These are phyloP conservation scores for Corythoichthys intestinalis DNA, from an alignment of 2,113 vertebrate species.

Conservation along the genomic window DNA sequence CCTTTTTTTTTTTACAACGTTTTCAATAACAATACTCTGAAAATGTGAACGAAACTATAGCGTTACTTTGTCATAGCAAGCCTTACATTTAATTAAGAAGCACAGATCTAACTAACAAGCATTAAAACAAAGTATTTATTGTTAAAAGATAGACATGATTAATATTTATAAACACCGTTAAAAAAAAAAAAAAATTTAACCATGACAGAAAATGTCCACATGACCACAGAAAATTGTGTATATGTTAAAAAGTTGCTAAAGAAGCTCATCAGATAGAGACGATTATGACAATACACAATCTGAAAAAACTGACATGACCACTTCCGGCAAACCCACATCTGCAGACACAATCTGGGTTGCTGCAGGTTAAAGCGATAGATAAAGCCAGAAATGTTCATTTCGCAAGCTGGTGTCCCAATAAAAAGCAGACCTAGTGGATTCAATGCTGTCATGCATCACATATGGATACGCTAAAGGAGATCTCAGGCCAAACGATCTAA, in stretches of 20 bases:
- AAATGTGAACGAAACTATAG: not conserved
- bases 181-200: no score
- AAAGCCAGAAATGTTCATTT: no score
- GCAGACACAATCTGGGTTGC: conserved; percentile 31
- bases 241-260: conserved; percentile 2
- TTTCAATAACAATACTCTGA: not conserved
- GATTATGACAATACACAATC: conserved; percentile 18
- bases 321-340: conserved; percentile 60
- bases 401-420: not conserved
- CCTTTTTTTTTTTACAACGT: not conserved
- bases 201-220: no score
- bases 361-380: not conserved
- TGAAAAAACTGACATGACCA: conserved; percentile 46
- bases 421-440: conserved; percentile 35
- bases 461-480: not conserved
- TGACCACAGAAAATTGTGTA: not conserved
- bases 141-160: not conserved
- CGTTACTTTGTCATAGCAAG: not conserved
- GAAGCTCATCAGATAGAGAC: no score
- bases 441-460: conserved; percentile 4
- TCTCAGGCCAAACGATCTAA: not conserved
- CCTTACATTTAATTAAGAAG: not conserved
- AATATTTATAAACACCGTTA: no score
- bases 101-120: no score
- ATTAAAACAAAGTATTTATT: not conserved